These are phyloP conservation scores for Clarias pachynema DNA, from an alignment of 2,797 vertebrate genomes.

Conservation along the genomic window DNA sequence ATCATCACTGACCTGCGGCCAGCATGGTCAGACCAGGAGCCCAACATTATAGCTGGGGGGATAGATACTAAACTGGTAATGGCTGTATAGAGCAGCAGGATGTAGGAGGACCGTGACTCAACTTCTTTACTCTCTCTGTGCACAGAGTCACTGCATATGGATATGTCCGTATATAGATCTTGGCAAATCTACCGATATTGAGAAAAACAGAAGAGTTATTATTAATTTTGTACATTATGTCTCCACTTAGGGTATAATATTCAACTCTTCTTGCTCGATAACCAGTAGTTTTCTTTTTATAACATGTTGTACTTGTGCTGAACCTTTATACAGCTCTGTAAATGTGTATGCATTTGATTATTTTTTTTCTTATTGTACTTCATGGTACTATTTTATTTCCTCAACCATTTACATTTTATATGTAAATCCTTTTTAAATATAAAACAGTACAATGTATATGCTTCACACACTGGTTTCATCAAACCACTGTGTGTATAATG, in stretches of 20 bases:
- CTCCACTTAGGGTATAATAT: background rate
- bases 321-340: background rate
- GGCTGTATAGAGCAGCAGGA: constrained; percentile 60
- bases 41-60: constrained; percentile 64
- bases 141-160: constrained; percentile 52
- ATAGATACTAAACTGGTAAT: constrained; percentile 62
- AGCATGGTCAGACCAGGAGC: constrained; percentile 67
- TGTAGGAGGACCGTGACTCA: constrained; percentile 58
- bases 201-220: constrained; percentile 1
- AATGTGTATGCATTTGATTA: background rate
- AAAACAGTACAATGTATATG: background rate
- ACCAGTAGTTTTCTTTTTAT: background rate
- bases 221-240: background rate
- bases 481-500: too few relatives aligned
- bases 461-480: background rate
- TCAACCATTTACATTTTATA: background rate
- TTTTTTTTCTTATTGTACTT: background rate
- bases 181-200: constrained; percentile 60
- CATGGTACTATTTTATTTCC: background rate
- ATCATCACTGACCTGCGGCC: constrained; percentile 60
- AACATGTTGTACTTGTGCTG: background rate
- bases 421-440: background rate
- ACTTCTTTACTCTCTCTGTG: constrained; percentile 52
- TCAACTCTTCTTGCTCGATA: background rate
- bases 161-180: constrained; percentile 50